A percentile compares a stretch with the other conserved stretches of the same genome.
Conservation (phyloP, 30 jellyfish, hydroid and myxozoan species). For the Pelagia noctiluca region DNA sequence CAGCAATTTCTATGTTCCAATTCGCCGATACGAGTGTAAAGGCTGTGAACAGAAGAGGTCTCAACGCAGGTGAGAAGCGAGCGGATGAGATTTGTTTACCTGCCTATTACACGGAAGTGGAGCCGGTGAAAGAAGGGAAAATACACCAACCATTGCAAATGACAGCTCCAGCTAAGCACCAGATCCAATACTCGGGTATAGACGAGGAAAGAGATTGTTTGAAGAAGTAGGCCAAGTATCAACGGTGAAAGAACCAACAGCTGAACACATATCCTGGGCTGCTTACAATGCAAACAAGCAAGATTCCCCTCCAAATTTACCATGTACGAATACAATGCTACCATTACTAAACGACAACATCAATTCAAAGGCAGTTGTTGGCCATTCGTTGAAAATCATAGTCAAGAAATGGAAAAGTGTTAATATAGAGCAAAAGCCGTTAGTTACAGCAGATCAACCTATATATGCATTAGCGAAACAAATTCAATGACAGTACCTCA, state of each 20-base stretch:
- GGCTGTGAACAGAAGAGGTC: background rate
- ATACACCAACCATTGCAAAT: background rate
- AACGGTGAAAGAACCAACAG: background rate
- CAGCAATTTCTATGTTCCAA: background rate
- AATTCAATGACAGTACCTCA: background rate
- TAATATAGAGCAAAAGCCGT: background rate
- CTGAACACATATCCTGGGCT: background rate
- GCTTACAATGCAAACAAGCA: background rate
- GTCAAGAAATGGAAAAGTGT: background rate
- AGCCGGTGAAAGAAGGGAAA: background rate
- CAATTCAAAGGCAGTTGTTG: background rate
- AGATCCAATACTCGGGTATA: background rate
- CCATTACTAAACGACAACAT: background rate
- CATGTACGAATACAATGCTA: background rate
- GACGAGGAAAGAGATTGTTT: background rate
- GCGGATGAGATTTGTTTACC: background rate
- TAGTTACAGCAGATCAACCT: background rate
- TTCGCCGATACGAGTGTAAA: background rate
- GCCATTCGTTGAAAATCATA: background rate
- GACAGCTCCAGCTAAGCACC: background rate
- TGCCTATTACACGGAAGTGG: background rate
- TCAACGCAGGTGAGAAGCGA: background rate
- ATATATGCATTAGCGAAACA: background rate
- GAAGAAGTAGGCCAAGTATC: background rate
- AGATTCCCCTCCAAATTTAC: background rate